Base-by-base conservation (phyloP, 2,888 invertebrate species). In the Parochlus steinenii region DNA sequence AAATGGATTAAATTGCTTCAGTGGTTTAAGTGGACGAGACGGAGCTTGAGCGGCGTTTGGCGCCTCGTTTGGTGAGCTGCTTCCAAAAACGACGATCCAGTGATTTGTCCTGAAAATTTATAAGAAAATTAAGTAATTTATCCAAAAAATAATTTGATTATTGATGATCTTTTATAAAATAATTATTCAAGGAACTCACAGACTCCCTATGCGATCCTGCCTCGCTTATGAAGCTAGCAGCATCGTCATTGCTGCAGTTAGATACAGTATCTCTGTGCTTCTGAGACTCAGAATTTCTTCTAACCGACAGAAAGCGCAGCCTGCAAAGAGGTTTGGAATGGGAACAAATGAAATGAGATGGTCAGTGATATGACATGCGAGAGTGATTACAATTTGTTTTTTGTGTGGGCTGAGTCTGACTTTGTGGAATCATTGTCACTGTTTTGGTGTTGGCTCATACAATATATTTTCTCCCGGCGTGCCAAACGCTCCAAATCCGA, bases 1-100 rank as follows among this genome's bases (percentile, higher is more conserved):
- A n/a, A n/a, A n/a, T n/a, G n/a, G n/a, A n/a, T n/a, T n/a, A n/a
- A n/a, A n/a, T n/a, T n/a, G n/a, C n/a, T n/a, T n/a, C n/a, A n/a
- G n/a, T n/a, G n/a, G n/a, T n/a, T 32, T 33, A 33, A 28, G 19
- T 33, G 24, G 56, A 56, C 41, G 51, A 50, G 40, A 57, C 48
- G 39, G 58, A 56, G 44, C 53, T 54, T 41, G 71, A 69, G 50
- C 74, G 71, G 45, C 73, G 65, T 55, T n/a, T n/a, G n/a, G n/a
- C n/a, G n/a, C n/a, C n/a, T 24, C 79, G 67, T 63, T 72, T 73
- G 46, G 72, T 74, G 48, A 80, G 67, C 56, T 80, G 79, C 60
- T 77, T 79, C 79, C 79, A 79, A 54, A 80, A 76, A 49, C 79
- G 64, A 54, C 76, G 71, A 54, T 80, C 79, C 54, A 78, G 60